Conservation (phyloP, 37 sponge, comb jelly and placozoan genomes). For the Haliclona indistincta region DNA sequence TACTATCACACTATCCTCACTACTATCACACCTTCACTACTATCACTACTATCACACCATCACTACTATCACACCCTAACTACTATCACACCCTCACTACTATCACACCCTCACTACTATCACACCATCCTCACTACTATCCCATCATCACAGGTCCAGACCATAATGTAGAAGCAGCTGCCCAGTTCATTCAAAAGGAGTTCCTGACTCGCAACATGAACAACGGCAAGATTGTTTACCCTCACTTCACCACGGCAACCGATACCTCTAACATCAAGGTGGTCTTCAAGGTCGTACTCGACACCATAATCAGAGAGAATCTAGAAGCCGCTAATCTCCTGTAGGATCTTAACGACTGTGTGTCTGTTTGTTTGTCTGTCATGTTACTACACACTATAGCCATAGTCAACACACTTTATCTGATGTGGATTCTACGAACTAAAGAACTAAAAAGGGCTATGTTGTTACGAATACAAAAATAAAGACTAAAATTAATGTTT, state of each 20-base stretch:
- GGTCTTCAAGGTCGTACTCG: constrained; percentile 90
- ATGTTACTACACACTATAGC: background rate
- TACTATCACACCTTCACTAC: too few species aligned
- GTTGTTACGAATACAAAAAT: background rate
- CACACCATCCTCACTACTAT: too few species aligned
- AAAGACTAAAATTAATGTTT: too few species aligned
- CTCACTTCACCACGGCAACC: constrained; percentile 98
- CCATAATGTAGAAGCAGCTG: constrained; percentile 81
- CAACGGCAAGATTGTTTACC: constrained; percentile 87
- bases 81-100: too few species aligned
- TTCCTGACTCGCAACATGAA: constrained; percentile 85
- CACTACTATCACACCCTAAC: too few species aligned
- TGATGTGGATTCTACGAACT: background rate
- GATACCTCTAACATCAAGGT: constrained; percentile 93
- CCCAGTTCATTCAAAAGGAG: constrained; percentile 72
- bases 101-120: too few species aligned
- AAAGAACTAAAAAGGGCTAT: background rate
- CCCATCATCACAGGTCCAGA: constrained; percentile 96
- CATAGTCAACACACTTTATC: background rate
- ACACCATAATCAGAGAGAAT: constrained; percentile 93
- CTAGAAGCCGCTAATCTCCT: constrained; percentile 91
- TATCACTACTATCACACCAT: too few species aligned
- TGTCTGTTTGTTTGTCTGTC: background rate
- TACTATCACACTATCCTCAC: too few species aligned
- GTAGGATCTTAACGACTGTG: constrained; percentile 24